Percentiles rank a stretch among this genome's conserved stretches.
These are phyloP conservation scores for Meriones psammophilus DNA, from an alignment of 2,797 vertebrate species.

Conservation along the genomic window DNA sequence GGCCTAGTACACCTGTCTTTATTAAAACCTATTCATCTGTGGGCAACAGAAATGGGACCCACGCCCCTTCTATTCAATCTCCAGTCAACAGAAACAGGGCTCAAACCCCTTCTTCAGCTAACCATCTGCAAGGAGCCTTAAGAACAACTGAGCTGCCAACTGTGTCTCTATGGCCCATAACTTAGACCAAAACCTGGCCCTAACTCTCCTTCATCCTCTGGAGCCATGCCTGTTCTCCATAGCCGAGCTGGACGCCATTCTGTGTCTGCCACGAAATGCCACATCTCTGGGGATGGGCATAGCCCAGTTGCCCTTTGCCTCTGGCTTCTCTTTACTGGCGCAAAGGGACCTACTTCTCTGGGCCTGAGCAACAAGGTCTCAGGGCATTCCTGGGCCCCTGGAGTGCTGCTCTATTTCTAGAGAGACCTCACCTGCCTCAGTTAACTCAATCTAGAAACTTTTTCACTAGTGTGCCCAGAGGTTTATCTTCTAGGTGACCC, in stretches of 20 bases:
- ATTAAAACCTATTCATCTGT: not conserved
- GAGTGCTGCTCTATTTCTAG: not conserved
- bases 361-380: too few species aligned
- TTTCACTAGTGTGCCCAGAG: not conserved
- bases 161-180: not conserved
- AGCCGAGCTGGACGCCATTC: too few species aligned
- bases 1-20: not conserved
- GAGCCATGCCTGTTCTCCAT: not conserved
- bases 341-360: not conserved
- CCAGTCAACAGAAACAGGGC: not conserved
- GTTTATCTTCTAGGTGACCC: not conserved
- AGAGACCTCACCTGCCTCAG: not conserved
- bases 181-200: not conserved
- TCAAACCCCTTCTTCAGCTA: not conserved
- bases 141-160: not conserved
- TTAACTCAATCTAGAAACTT: not conserved
- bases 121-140: not conserved
- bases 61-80: not conserved
- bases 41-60: not conserved
- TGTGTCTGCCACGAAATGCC: not conserved
- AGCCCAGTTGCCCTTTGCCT: not conserved
- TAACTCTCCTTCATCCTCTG: not conserved
- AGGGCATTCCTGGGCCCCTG: too few species aligned
- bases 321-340: not conserved
- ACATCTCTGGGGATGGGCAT: not conserved